These are phyloP conservation scores for Alectura lathami DNA, from an alignment of 2,113 vertebrate genomes.

Conservation along the genomic window DNA sequence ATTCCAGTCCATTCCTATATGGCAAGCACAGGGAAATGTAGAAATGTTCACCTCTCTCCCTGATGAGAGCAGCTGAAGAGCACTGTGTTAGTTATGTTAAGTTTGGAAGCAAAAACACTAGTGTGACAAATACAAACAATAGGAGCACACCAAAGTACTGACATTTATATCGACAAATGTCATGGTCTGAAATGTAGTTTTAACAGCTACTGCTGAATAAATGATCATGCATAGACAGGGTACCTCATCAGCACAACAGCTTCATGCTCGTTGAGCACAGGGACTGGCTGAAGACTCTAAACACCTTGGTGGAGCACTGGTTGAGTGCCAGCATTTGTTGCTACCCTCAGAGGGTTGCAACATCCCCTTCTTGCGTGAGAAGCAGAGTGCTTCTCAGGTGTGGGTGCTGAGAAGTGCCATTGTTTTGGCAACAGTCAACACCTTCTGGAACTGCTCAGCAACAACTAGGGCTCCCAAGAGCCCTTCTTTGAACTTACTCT, in stretches of 20 bases:
- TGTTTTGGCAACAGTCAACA: not conserved
- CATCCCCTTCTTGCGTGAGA: not conserved
- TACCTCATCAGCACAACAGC: not conserved
- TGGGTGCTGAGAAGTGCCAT: not conserved
- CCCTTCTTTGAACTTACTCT: not conserved
- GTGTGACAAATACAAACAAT: not conserved
- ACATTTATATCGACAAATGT: not conserved
- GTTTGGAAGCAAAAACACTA: not conserved
- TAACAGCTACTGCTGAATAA: not conserved
- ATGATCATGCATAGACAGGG: not conserved
- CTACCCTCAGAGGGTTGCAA: not conserved
- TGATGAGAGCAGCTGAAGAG: not conserved
- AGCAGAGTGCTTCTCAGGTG: not conserved
- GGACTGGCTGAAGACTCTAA: not conserved
- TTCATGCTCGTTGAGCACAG: not conserved
- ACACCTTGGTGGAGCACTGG: not conserved
- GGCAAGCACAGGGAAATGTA: not conserved
- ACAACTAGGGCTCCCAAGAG: not conserved
- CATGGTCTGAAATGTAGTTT: not conserved
- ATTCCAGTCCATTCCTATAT: not conserved
- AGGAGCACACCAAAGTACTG: not conserved
- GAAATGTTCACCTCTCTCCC: not conserved
- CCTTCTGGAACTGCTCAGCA: not conserved
- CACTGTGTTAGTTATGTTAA: not conserved
- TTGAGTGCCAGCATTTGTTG: not conserved